These are phyloP conservation scores for Drosophila kohkoa DNA, from an alignment of 1,140 invertebrate genomes.

Conservation along the genomic window DNA sequence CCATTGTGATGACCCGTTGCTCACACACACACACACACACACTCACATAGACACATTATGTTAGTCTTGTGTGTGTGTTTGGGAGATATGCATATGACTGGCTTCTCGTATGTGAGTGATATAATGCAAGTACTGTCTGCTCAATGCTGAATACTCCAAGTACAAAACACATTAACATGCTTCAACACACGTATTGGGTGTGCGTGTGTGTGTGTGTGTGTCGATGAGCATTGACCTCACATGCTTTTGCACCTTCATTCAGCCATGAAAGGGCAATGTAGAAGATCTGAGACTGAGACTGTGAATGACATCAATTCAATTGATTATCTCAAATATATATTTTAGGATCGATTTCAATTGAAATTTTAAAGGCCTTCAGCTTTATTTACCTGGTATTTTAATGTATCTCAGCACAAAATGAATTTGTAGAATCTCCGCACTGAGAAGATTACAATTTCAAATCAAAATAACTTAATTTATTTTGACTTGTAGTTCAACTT, in stretches of 20 bases:
- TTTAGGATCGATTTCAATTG: too few species aligned
- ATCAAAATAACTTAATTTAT: too few species aligned
- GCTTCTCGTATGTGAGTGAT: conserved; percentile 19
- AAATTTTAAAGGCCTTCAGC: too few species aligned
- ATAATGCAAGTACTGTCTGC: conserved; percentile 8
- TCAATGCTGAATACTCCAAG: too few species aligned
- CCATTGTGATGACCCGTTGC: conserved; percentile 32
- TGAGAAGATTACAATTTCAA: too few species aligned
- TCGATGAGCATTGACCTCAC: conserved; percentile 1
- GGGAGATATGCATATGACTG: conserved; percentile 23
- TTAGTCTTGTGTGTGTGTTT: not conserved
- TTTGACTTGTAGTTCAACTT: too few species aligned
- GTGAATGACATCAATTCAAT: too few species aligned
- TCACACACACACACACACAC: conserved; percentile 5
- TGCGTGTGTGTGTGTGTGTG: not conserved
- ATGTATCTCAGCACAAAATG: too few species aligned
- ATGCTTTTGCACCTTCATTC: not conserved
- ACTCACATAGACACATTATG: not conserved
- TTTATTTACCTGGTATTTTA: too few species aligned
- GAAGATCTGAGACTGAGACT: too few species aligned
- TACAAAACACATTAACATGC: not conserved
- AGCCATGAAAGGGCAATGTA: not conserved
- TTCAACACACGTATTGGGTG: not conserved
- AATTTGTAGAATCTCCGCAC: too few species aligned
- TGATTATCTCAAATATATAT: too few species aligned